Conservation (phyloP, 2,113 vertebrate species). For the Hippolais icterina region DNA sequence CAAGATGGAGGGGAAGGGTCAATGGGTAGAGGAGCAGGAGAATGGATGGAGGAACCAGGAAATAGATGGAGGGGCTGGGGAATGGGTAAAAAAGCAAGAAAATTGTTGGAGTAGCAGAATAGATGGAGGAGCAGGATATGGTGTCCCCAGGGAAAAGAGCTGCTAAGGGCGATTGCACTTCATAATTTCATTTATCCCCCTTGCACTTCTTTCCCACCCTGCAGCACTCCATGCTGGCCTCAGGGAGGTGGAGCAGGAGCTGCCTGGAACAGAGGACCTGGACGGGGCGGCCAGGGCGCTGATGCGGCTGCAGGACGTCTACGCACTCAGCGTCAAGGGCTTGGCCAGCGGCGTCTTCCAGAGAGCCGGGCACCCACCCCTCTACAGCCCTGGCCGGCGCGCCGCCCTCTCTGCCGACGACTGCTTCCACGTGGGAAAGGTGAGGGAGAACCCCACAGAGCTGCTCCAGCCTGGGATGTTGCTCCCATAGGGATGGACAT, state of each 20-base stretch:
- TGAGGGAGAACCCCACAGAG: background rate
- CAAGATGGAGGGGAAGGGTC: background rate
- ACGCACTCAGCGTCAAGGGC: constrained; percentile 80
- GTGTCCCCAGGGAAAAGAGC: background rate
- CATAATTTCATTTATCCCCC: fast-evolving
- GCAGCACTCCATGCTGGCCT: constrained; percentile 82
- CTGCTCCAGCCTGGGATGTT: fast-evolving
- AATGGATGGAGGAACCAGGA: background rate
- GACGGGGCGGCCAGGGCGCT: constrained; percentile 84
- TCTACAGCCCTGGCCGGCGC: constrained; percentile 76
- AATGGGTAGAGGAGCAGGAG: background rate
- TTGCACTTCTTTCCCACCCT: background rate
- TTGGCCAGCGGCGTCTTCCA: constrained; percentile 83
- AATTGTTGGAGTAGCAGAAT: background rate
- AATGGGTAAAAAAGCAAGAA: fast-evolving
- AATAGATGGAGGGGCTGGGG: fast-evolving
- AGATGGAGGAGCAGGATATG: background rate
- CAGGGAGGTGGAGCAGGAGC: constrained; percentile 72
- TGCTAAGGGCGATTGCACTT: fast-evolving
- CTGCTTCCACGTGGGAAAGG: constrained; percentile 94
- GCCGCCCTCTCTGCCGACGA: constrained; percentile 85
- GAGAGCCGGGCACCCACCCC: constrained; percentile 17
- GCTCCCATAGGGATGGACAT: fast-evolving
- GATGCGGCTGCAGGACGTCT: constrained; percentile 93
- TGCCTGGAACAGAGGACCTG: constrained; percentile 86